Conservation (phyloP, 2,113 vertebrate species). For the Pachypanchax playfairii region DNA sequence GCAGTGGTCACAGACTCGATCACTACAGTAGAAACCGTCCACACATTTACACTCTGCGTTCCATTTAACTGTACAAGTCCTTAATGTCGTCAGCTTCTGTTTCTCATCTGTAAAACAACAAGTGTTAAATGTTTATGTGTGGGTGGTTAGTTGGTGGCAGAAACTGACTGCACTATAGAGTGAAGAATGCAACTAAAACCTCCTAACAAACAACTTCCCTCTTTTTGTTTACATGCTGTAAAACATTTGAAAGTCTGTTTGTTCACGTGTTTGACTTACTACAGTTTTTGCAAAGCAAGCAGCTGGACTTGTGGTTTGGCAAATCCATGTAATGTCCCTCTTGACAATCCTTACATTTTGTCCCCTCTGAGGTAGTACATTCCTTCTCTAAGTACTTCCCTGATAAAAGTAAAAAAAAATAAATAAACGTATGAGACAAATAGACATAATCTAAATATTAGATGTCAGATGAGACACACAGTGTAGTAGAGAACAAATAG, state of each 20-base stretch:
- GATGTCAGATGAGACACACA: not conserved
- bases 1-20: conserved; percentile 47
- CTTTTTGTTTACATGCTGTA: not conserved
- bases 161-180: not conserved
- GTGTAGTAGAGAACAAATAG: not conserved
- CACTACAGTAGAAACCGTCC: conserved; percentile 54
- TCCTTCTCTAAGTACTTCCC: conserved; percentile 34
- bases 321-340: not conserved
- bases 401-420: conserved; percentile 31
- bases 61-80: conserved; percentile 18
- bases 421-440: not conserved
- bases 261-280: conserved; percentile 57
- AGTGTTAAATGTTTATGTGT: not conserved
- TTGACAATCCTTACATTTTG: conserved; percentile 46
- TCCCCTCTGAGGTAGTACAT: not conserved
- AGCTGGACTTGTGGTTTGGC: conserved; percentile 39
- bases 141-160: not conserved
- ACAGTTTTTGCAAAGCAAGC: conserved; percentile 47
- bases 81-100: accelerated
- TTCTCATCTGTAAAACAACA: too few species aligned
- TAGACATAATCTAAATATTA: not conserved
- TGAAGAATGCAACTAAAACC: not conserved
- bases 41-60: conserved; percentile 67
- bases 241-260: not conserved
- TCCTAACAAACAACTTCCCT: not conserved